Evolutionary conservation across 2,797 vertebrate genomes (phyloP).

Genomic region (Arrhamphus sclerolepis): DNA sequence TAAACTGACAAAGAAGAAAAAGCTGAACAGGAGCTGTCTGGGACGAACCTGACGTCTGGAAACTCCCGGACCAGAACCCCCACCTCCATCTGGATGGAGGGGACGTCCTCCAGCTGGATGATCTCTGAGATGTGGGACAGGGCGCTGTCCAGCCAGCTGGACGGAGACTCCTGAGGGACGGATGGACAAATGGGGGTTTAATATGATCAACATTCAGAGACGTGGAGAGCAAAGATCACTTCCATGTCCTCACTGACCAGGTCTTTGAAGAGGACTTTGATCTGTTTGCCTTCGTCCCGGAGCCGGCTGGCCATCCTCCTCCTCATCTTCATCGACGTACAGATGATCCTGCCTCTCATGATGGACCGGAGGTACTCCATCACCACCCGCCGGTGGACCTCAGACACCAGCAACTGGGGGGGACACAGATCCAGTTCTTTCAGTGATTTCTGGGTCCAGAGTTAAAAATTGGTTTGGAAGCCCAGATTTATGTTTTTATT

Average conservation of each 20-base stretch:
- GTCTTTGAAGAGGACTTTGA: slow-evolving; percentile 88
- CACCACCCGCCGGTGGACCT: slow-evolving; percentile 87
- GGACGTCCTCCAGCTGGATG: slow-evolving; percentile 88
- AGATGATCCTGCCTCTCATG: slow-evolving; percentile 87
- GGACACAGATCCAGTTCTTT: not conserved
- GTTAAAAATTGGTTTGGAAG: too few species aligned
- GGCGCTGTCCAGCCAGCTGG: slow-evolving; percentile 86
- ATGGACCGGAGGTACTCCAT: slow-evolving; percentile 88
- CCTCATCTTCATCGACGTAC: slow-evolving; percentile 87
- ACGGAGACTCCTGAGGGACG: slow-evolving; percentile 83
- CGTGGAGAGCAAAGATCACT: too few species aligned
- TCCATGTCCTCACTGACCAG: slow-evolving; percentile 78
- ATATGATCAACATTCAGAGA: too few species aligned
- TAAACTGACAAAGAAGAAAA: too few species aligned
- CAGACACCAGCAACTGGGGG: slow-evolving; percentile 82
- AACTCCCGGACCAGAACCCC: slow-evolving; percentile 88
- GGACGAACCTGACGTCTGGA: slow-evolving; percentile 87
- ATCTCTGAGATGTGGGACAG: slow-evolving; percentile 89
- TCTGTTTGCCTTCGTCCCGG: slow-evolving; percentile 84
- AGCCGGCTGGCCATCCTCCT: slow-evolving; percentile 86
- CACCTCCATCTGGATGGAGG: slow-evolving; percentile 94
- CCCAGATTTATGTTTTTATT: too few species aligned
- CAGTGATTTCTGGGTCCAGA: too few species aligned
- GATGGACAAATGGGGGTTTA: too few species aligned
- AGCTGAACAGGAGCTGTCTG: too few species aligned